Evolutionary conservation across 2,113 vertebrate species (phyloP).

Genomic region (Ictalurus punctatus): DNA sequence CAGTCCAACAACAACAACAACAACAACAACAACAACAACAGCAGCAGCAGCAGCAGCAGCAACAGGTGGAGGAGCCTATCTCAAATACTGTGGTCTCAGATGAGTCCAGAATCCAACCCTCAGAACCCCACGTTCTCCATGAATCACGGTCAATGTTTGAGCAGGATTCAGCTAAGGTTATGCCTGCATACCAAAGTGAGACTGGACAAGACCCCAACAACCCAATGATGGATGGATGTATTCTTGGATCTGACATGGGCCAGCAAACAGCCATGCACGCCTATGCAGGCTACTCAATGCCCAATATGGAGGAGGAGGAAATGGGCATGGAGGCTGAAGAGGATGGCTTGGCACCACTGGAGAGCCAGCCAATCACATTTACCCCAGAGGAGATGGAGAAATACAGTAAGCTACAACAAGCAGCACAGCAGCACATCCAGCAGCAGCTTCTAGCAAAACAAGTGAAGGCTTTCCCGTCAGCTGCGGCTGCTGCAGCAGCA

Average conservation of each 20-base stretch:
- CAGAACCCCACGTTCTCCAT: slow-evolving; percentile 71
- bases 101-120: slow-evolving; percentile 60
- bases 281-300: slow-evolving; percentile 81
- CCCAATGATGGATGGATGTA: slow-evolving; percentile 74
- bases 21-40: too few relatives aligned
- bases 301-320: slow-evolving; percentile 78
- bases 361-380: slow-evolving; percentile 97
- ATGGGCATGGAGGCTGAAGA: slow-evolving; percentile 81
- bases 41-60: too few relatives aligned
- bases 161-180: slow-evolving; percentile 68
- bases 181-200: slow-evolving; percentile 71
- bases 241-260: slow-evolving; percentile 77
- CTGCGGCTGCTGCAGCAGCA: slow-evolving; percentile 75
- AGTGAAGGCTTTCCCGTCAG: slow-evolving; percentile 89
- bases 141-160: slow-evolving; percentile 68
- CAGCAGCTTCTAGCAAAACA: slow-evolving; percentile 97
- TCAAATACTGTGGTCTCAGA: slow-evolving; percentile 67
- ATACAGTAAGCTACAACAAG: slow-evolving; percentile 97
- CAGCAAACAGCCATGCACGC: slow-evolving; percentile 72
- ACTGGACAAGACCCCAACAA: slow-evolving; percentile 67
- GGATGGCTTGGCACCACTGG: slow-evolving; percentile 89
- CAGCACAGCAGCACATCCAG: slow-evolving; percentile 97
- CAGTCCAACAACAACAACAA: slow-evolving; percentile 63
- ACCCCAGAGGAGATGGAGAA: slow-evolving; percentile 99
- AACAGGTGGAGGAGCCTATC: slow-evolving; percentile 68